phyloP scores from a whole-genome alignment of 2,888 invertebrate species.

The Bugulina stolonifera region DNA sequence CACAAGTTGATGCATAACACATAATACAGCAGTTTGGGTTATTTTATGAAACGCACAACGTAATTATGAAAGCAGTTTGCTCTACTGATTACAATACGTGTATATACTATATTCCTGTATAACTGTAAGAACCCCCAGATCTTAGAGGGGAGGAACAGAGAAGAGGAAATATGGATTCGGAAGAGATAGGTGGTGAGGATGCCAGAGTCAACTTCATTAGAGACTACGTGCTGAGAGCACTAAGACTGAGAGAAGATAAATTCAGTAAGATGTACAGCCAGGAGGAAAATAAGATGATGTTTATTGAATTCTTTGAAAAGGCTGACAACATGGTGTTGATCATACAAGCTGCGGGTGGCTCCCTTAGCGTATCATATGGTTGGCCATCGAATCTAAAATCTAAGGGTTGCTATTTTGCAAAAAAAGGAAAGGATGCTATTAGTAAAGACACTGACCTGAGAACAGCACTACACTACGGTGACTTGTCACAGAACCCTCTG shows the following conservation, averaged over 20 bases:
- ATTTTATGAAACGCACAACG: no score
- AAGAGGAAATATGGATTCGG: no score
- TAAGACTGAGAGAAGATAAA: slow-evolving; percentile 88
- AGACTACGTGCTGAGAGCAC: slow-evolving; percentile 60
- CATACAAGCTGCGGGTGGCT: slow-evolving; percentile 42
- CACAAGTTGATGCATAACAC: no score
- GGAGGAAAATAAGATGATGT: slow-evolving; percentile 50
- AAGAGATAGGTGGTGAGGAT: no score
- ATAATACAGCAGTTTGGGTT: no score
- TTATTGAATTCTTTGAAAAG: slow-evolving; percentile 53
- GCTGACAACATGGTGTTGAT: slow-evolving; percentile 43
- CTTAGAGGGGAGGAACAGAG: no score
- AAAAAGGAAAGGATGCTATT: slow-evolving; percentile 64
- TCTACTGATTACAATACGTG: no score
- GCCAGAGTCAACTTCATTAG: slow-evolving; percentile 78
- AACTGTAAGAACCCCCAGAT: no score
- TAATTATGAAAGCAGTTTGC: no score
- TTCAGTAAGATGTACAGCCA: slow-evolving; percentile 69
- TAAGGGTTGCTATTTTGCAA: slow-evolving; percentile 67
- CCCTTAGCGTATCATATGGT: slow-evolving; percentile 69
- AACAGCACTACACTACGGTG: slow-evolving; percentile 71
- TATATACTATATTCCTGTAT: no score
- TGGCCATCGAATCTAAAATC: slow-evolving; percentile 70
- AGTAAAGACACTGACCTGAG: slow-evolving; percentile 59
- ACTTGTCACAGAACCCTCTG: slow-evolving; percentile 79